Evolutionary conservation across 2,113 vertebrate species (phyloP).

Genomic region (Pogona vitticeps): DNA sequence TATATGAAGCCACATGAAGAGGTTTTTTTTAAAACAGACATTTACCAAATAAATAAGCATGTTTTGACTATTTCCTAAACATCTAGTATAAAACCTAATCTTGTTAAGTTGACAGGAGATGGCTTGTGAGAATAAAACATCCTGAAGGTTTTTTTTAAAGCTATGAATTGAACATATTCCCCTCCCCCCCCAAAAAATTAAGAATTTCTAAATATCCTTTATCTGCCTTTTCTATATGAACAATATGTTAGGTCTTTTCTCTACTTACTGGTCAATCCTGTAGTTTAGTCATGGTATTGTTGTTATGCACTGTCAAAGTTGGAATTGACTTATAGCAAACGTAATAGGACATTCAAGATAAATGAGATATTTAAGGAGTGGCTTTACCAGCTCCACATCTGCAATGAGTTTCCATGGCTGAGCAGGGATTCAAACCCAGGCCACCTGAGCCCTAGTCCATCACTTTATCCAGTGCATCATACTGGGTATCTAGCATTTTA

Average conservation of each 20-base stretch:
- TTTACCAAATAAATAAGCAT: neutral
- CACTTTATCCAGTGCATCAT: too few relatives aligned
- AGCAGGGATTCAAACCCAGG: too few relatives aligned
- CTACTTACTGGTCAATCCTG: neutral
- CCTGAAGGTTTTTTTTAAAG: neutral
- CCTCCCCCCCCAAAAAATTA: neutral
- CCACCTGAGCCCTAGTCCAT: too few relatives aligned
- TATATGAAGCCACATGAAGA: neutral
- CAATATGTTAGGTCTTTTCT: neutral
- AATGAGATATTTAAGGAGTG: too few relatives aligned
- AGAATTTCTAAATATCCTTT: neutral
- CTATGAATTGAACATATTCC: neutral
- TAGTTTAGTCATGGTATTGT: neutral
- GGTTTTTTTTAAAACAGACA: neutral
- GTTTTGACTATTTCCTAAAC: slow-evolving; percentile 23
- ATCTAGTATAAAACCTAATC: neutral
- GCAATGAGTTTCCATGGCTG: too few relatives aligned
- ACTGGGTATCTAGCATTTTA: neutral
- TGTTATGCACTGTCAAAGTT: too few relatives aligned
- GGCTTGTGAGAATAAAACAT: slow-evolving; percentile 10
- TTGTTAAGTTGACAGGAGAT: neutral
- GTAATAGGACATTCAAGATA: too few relatives aligned
- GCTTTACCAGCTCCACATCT: too few relatives aligned
- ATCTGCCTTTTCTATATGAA: neutral
- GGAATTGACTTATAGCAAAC: too few relatives aligned